phyloP scores from a whole-genome alignment of 2,888 invertebrate genomes.

The Troglohyphantes excavatus region DNA sequence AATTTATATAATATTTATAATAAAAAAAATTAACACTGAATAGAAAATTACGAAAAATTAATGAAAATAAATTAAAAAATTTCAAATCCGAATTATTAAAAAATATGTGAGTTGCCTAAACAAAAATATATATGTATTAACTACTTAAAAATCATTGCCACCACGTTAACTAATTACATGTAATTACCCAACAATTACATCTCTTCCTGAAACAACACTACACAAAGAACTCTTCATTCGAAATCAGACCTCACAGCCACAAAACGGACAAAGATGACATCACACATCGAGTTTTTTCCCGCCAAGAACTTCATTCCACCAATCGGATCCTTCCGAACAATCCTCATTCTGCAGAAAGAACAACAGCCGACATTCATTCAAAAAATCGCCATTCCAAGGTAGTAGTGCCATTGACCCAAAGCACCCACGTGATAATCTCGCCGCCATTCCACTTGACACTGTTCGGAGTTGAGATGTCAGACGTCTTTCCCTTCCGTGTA shows the following conservation, averaged over 20 bases:
- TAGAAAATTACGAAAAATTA: no score
- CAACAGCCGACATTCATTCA: background rate
- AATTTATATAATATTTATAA: no score
- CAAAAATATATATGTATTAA: no score
- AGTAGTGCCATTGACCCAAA: conserved; percentile 32
- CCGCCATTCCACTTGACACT: background rate
- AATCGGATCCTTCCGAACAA: background rate
- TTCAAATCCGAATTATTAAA: no score
- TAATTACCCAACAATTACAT: no score
- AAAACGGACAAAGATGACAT: conserved; percentile 1
- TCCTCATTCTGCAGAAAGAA: background rate
- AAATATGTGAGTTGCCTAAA: no score
- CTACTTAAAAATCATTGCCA: no score
- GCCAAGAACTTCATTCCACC: background rate
- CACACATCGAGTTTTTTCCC: conserved; percentile 3
- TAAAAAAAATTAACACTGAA: no score
- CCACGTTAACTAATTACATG: no score
- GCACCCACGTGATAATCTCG: conserved; percentile 5
- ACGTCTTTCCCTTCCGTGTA: background rate
- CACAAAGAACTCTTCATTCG: background rate
- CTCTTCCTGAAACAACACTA: no score
- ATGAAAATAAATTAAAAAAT: no score
- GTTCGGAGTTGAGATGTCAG: background rate
- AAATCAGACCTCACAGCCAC: background rate
- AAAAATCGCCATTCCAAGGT: background rate